These are phyloP conservation scores for Nomada fabriciana DNA, from an alignment of 2,888 invertebrate species.

Conservation along the genomic window DNA sequence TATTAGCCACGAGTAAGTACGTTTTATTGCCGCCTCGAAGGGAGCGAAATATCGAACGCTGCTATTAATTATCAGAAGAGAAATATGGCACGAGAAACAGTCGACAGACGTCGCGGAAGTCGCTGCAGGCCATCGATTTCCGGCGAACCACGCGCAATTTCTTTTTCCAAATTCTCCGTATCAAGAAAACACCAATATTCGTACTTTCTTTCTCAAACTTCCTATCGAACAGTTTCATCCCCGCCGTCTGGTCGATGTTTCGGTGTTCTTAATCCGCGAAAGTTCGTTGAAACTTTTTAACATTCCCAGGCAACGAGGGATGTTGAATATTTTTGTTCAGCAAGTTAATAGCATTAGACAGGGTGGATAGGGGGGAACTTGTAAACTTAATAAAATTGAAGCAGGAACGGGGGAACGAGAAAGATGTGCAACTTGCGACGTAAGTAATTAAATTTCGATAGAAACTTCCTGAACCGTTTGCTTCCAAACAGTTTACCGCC, in stretches of 20 bases:
- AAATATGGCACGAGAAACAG: too few relatives aligned
- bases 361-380: not conserved
- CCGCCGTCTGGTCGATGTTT: not conserved
- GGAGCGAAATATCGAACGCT: not conserved
- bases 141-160: not conserved
- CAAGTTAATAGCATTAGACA: not conserved
- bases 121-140: conserved; percentile 5
- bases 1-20: not conserved
- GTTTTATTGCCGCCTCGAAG: not conserved
- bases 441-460: conserved; percentile 14
- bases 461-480: not conserved
- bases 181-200: not conserved
- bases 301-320: not conserved
- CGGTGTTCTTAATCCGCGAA: not conserved
- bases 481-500: not conserved
- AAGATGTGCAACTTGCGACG: not conserved
- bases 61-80: not conserved
- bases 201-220: not conserved
- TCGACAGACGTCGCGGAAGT: not conserved
- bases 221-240: not conserved
- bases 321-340: not conserved
- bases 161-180: not conserved
- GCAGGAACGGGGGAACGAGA: not conserved
- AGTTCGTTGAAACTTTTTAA: conserved; percentile 20
- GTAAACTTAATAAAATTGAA: conserved; percentile 15